Base-by-base conservation (phyloP, 1,140 invertebrate genomes). In the Achatina immaculata region DNA sequence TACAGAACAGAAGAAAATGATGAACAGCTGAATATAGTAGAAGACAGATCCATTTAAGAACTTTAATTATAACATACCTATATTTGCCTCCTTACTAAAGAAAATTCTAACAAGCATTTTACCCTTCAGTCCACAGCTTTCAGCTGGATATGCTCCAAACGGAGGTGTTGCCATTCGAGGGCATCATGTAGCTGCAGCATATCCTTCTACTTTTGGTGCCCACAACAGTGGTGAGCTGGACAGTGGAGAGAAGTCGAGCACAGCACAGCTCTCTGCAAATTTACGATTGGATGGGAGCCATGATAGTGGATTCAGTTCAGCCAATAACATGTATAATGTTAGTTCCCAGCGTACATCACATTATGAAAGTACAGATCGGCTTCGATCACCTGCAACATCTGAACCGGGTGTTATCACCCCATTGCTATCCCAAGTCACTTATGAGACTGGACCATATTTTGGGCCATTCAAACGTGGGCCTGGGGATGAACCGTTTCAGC, bases 321-420 rank as follows among this genome's bases (percentile, higher is more conserved):
- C 85, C 79, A 87, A 88, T 72, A 89, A 89, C 80, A 84, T 89
- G 83, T 88, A 88, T 79, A 87, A 88, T 55, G 76, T 90, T 16
- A 82, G 71, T 21, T 85, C 87, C 19, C 86, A 88, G 74, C 84
- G 85, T 14, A 87, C 81, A 7, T 86, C 86, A 16, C 85, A 86
- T 77, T 89, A 88, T 78, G 85, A 88, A 40, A 89, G 87, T 75
- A 84, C 83, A 2, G 88, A 89, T 78, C 82, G 85, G 74, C 73
- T 87, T 14, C 81, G 85, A 66, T 84, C 84, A 19, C 82, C 87
- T 6, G 80, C 85, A 24, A 85, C 83, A 38, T 81, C 69, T 45
- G 78, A 80, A 42, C 72, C 77, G 31, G 82, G 78, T 43, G 71
- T 51, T 73, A 81, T 72, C 45, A 72, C 36, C 40, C 65, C 77